Base-by-base conservation (phyloP, 2,113 vertebrate genomes). In the Sinocyclocheilus anophthalmus region DNA sequence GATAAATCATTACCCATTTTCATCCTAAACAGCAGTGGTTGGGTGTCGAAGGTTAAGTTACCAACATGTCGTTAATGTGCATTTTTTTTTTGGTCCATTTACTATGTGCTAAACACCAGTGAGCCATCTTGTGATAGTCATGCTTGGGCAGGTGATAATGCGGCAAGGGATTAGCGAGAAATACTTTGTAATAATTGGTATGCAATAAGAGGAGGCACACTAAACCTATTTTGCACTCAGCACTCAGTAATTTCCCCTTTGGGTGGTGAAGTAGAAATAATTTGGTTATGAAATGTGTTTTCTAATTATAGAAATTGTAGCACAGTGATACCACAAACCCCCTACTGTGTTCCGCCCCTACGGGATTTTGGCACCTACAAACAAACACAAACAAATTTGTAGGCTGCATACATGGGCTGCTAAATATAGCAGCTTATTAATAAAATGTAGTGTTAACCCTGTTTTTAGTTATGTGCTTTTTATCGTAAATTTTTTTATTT, bases 161-260 rank as follows among this genome's bases (percentile, higher is more conserved):
- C 76, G 13, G 9, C 30, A 13, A 16, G 57, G 57, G 78, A 81
- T 81, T 81, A 81, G 78, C 37, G n/a, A 14, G 57, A 42, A 80
- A 65, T 81, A 42, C 78, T 81, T 81, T 81, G 57, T 81, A 81
- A 81, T 81, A 22, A 26, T 81, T 81, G 33, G 55, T 81, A 81
- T 81, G 37, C 39, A 81, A 81, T 63, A 63, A 26, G 22, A 13
- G 75, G 12, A 50, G 39, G 33, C 75, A 65, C 26, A 1, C 26
- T 48, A 76, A 76, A 26, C 6, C 57, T 20, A 59, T 18, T 3
- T 50, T 65, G 37, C n/a, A 1, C 37, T 72, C 33, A 1, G n/a
- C 24, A 20, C 39, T 22, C 53, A 63, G 30, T n/a, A 90, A 92
- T 93, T 92, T 89, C 84, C 63, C 81, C 18, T 14, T 85, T 90